These are phyloP conservation scores for Poeciliopsis occidentalis DNA, from an alignment of 2,113 vertebrate species.

Conservation along the genomic window DNA sequence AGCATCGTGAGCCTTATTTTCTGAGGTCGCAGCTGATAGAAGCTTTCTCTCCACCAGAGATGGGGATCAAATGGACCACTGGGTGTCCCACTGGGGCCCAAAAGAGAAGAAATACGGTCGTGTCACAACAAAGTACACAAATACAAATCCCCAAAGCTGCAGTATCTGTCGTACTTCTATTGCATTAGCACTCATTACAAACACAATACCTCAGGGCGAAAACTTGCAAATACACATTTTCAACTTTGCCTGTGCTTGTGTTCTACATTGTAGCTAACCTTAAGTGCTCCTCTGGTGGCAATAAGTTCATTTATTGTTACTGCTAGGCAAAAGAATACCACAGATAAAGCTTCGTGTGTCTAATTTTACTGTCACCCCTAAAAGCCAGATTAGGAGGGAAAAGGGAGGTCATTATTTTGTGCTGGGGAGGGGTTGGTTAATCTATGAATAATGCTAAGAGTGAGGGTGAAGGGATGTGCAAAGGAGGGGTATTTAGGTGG, in stretches of 20 bases:
- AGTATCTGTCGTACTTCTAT: constrained; percentile 62
- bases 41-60: constrained; percentile 35
- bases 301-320: constrained; percentile 44
- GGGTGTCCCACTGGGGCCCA: constrained; percentile 67
- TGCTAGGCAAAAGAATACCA: constrained; percentile 9
- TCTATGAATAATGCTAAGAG: constrained; percentile 97
- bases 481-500: constrained; percentile 50
- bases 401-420: constrained; percentile 75
- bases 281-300: constrained; percentile 28
- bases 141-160: constrained; percentile 71
- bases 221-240: constrained; percentile 44
- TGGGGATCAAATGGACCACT: constrained; percentile 68
- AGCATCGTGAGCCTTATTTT: constrained; percentile 23
- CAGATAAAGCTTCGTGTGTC: constrained; percentile 57
- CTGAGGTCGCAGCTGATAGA: constrained; percentile 52
- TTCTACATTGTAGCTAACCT: constrained; percentile 30
- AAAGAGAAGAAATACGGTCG: constrained; percentile 68
- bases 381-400: constrained; percentile 54
- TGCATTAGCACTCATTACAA: constrained; percentile 70
- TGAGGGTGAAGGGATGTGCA: constrained; percentile 62
- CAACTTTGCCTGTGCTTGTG: constrained; percentile 43
- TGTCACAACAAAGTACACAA: constrained; percentile 67
- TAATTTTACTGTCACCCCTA: constrained; percentile 70
- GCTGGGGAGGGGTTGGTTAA: constrained; percentile 79
- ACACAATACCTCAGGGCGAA: constrained; percentile 63